A percentile compares a stretch with the other conserved stretches of the same genome.
Conservation (phyloP, 1,140 invertebrate genomes). For the Maconellicoccus hirsutus region DNA sequence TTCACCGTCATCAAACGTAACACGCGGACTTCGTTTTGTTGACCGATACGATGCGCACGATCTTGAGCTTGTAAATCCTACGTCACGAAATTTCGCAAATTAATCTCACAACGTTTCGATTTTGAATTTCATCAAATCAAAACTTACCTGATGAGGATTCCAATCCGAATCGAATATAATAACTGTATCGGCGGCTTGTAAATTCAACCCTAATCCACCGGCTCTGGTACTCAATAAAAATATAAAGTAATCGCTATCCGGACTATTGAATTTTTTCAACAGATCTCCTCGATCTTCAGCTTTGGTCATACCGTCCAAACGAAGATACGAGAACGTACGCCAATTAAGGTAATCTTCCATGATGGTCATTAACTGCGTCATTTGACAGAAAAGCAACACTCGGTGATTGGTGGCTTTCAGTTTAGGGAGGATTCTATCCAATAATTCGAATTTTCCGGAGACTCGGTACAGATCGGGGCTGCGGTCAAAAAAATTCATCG, state of each 20-base stretch:
- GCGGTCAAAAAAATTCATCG: slow-evolving; percentile 27
- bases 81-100: no score
- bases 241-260: slow-evolving; percentile 75
- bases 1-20: slow-evolving; percentile 95
- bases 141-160: slow-evolving; percentile 91
- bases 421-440: slow-evolving; percentile 96
- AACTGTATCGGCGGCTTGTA: slow-evolving; percentile 96
- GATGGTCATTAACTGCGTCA: slow-evolving; percentile 98
- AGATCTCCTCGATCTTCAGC: slow-evolving; percentile 93
- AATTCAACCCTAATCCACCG: slow-evolving; percentile 92
- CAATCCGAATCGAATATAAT: slow-evolving; percentile 99
- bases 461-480: slow-evolving; percentile 84
- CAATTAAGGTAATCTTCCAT: slow-evolving; percentile 92
- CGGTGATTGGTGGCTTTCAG: slow-evolving; percentile 80
- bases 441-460: slow-evolving; percentile 94
- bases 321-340: slow-evolving; percentile 41
- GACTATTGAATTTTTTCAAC: slow-evolving; percentile 83
- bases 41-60: slow-evolving; percentile 96
- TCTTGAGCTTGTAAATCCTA: slow-evolving; percentile 96
- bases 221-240: slow-evolving; percentile 94
- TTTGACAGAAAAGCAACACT: slow-evolving; percentile 96
- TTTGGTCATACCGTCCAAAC: slow-evolving; percentile 93
- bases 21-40: slow-evolving; percentile 95
- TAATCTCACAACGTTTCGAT: no score
- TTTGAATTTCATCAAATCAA: background rate